A percentile compares a stretch with the other conserved stretches of the same genome.
phyloP scores from a whole-genome alignment of 2,113 vertebrate species.

The Coturnix japonica region DNA sequence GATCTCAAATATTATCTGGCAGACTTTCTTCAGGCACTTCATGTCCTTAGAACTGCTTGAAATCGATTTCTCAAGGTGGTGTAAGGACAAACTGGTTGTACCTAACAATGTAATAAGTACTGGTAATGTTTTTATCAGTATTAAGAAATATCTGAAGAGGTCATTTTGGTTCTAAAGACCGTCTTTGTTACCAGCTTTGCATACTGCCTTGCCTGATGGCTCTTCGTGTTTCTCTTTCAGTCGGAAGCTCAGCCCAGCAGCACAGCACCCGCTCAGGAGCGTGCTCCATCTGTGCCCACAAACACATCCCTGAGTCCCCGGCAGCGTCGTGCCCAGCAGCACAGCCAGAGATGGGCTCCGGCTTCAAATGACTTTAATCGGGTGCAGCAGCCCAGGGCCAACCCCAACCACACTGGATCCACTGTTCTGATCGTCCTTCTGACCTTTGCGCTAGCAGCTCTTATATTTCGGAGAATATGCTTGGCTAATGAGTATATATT shows the following conservation, averaged over 20 bases:
- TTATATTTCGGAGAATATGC: conserved; percentile 95
- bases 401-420: conserved; percentile 82
- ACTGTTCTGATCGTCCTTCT: conserved; percentile 90
- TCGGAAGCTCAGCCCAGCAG: conserved; percentile 52
- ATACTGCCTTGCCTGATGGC: not conserved
- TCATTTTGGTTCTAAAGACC: not conserved
- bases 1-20: not conserved
- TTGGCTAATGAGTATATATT: conserved; percentile 94
- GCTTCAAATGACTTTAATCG: conserved; percentile 76
- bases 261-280: conserved; percentile 53
- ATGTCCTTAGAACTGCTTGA: not conserved
- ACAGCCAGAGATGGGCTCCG: conserved; percentile 77
- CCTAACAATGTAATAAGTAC: accelerated
- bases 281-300: conserved; percentile 10
- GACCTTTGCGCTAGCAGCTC: conserved; percentile 90
- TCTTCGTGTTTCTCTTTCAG: conserved; percentile 43
- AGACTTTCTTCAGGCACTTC: not conserved
- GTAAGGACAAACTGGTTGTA: not conserved
- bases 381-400: conserved; percentile 76
- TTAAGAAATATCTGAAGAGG: not conserved
- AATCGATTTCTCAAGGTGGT: not conserved
- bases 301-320: conserved; percentile 85
- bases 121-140: not conserved
- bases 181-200: accelerated
- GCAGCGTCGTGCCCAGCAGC: conserved; percentile 88